Conservation (phyloP, 2,113 vertebrate species). For the Phylloscopus trochilus region DNA sequence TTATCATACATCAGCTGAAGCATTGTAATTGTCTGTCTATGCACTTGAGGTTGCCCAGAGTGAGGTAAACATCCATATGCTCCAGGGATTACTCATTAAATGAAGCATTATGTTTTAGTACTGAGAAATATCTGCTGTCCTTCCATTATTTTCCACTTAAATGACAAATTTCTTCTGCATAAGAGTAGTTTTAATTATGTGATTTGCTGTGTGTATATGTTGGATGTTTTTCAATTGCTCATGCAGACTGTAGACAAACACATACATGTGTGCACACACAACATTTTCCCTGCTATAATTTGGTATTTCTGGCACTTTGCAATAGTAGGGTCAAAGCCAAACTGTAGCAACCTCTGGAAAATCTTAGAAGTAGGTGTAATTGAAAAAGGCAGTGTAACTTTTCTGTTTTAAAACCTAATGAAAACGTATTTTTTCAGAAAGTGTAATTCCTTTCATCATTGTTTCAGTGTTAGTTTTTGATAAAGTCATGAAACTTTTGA, state of each 20-base stretch:
- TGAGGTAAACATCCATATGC: conserved; percentile 19
- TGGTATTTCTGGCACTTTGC: conserved; percentile 15
- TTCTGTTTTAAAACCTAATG: not conserved
- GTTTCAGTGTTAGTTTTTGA: not conserved
- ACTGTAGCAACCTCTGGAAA: conserved; percentile 28
- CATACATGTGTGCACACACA: not conserved
- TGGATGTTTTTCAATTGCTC: conserved; percentile 37
- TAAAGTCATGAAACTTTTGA: not conserved
- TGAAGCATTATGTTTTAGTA: not conserved
- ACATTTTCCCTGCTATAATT: conserved; percentile 14
- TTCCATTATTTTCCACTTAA: conserved; percentile 12
- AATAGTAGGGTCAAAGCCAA: not conserved
- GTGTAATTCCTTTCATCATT: not conserved
- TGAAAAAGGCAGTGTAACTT: not conserved
- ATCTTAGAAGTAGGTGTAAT: not conserved
- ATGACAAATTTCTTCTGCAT: not conserved
- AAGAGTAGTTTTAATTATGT: not conserved
- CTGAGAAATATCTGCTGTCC: not conserved
- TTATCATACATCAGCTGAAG: not conserved
- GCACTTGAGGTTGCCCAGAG: conserved; percentile 32
- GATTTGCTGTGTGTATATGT: not conserved
- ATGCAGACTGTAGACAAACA: conserved; percentile 26
- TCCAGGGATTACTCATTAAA: conserved; percentile 39
- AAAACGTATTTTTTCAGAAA: not conserved
- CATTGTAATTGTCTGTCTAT: not conserved